Percentiles rank a stretch among this genome's conserved stretches.
Conservation (phyloP, 1,140 invertebrate genomes). For the Drosophila sp. region DNA sequence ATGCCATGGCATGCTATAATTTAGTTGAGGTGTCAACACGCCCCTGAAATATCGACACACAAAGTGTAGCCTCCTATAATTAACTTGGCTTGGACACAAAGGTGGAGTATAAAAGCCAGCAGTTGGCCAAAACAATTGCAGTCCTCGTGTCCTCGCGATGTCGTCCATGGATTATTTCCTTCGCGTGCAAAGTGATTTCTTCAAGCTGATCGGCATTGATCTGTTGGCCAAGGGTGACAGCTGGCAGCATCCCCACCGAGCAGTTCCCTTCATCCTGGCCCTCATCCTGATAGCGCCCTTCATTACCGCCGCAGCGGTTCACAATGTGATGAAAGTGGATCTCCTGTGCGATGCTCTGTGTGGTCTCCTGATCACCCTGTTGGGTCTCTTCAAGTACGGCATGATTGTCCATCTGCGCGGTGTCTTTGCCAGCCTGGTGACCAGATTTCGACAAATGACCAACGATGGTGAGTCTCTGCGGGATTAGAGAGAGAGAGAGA, state of each 20-base stretch:
- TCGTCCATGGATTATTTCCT: slow-evolving; percentile 30
- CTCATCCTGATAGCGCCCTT: slow-evolving; percentile 41
- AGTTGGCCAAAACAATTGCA: not conserved
- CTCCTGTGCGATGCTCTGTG: slow-evolving; percentile 43
- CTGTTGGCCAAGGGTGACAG: slow-evolving; percentile 26
- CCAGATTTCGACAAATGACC: slow-evolving; percentile 29
- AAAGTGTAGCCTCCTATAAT: not conserved
- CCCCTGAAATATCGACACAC: too few relatives aligned
- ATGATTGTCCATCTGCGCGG: slow-evolving; percentile 36
- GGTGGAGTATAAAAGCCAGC: not conserved
- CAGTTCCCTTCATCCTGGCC: slow-evolving; percentile 16
- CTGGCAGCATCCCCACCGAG: slow-evolving; percentile 44
- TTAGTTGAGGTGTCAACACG: not conserved
- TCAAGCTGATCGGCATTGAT: slow-evolving; percentile 37
- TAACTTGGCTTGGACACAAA: not conserved
- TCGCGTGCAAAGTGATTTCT: slow-evolving; percentile 33
- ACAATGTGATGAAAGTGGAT: slow-evolving; percentile 39
- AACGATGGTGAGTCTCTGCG: slow-evolving; percentile 14
- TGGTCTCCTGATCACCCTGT: slow-evolving; percentile 34
- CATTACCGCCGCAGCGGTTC: slow-evolving; percentile 33
- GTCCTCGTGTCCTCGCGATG: not conserved
- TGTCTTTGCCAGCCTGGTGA: slow-evolving; percentile 35
- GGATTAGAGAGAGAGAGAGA: not conserved
- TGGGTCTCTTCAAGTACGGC: slow-evolving; percentile 48
- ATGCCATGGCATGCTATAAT: not conserved